phyloP scores from a whole-genome alignment of 64 coral and sea anemone genomes.

The Actinia equina region DNA sequence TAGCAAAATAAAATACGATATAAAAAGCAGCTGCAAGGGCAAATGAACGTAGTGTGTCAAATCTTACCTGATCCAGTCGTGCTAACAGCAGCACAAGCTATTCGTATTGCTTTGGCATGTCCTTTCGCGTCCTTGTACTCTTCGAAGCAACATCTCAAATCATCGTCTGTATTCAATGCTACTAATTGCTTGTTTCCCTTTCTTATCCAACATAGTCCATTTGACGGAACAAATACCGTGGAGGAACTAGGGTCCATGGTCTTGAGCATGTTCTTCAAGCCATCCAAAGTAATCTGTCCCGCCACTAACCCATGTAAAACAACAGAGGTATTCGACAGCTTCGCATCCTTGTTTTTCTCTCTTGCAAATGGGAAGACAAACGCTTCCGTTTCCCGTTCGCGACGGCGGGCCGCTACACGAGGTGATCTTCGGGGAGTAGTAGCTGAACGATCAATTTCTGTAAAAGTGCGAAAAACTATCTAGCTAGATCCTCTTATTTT shows the following conservation, averaged over 20 bases:
- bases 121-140: constrained; percentile 26
- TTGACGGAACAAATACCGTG: constrained; percentile 18
- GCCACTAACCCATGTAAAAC: background rate
- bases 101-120: background rate
- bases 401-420: background rate
- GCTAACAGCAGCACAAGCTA: background rate
- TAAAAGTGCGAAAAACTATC: no score
- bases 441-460: no score
- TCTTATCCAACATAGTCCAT: constrained; percentile 13
- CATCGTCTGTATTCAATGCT: background rate
- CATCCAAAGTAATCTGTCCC: background rate
- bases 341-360: background rate
- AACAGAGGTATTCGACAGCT: background rate
- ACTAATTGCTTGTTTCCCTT: constrained; percentile 33
- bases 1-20: background rate
- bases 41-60: background rate
- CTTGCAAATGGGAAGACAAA: background rate
- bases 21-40: background rate
- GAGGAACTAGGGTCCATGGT: background rate
- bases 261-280: background rate
- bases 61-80: background rate
- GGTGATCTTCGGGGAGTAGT: background rate
- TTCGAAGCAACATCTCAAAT: constrained; percentile 1
- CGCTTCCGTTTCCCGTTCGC: background rate
- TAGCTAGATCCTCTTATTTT: no score